These are phyloP conservation scores for Synanthedon vespiformis DNA, from an alignment of 2,888 invertebrate species.

Conservation along the genomic window DNA sequence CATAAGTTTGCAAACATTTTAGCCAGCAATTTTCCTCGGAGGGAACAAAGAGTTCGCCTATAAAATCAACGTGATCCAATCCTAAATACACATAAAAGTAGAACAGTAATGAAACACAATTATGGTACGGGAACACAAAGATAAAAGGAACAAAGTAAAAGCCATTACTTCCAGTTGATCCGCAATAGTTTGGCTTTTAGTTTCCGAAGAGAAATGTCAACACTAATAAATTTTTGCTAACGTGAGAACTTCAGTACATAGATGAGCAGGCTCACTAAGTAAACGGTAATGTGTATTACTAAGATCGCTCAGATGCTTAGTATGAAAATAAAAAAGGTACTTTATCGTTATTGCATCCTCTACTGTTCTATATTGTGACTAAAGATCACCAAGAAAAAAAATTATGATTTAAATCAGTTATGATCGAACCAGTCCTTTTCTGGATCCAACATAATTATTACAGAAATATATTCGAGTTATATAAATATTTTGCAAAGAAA, in stretches of 20 bases:
- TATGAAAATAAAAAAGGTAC: too few relatives aligned
- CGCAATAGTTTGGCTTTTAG: constrained; percentile 18
- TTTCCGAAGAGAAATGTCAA: constrained; percentile 17
- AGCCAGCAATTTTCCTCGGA: background rate
- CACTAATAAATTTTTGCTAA: constrained; percentile 23
- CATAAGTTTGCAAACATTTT: background rate
- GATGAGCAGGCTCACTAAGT: constrained; percentile 12
- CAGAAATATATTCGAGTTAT: too few relatives aligned
- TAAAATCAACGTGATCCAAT: background rate
- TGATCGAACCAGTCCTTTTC: too few relatives aligned
- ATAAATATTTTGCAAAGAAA: too few relatives aligned
- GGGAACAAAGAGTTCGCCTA: background rate
- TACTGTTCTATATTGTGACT: too few relatives aligned
- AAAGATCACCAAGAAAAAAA: too few relatives aligned
- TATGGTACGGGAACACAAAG: constrained; percentile 9
- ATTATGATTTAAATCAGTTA: too few relatives aligned
- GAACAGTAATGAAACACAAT: constrained; percentile 10
- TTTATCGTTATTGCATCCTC: too few relatives aligned
- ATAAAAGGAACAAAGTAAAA: constrained; percentile 11
- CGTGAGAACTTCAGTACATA: constrained; percentile 15
- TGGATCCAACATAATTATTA: too few relatives aligned
- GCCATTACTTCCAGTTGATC: constrained; percentile 16
- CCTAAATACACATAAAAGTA: constrained; percentile 2
- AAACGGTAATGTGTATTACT: too few relatives aligned
- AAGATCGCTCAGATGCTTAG: too few relatives aligned